These are phyloP conservation scores for Chelonia mydas DNA, from an alignment of 2,797 vertebrate species.

Conservation along the genomic window DNA sequence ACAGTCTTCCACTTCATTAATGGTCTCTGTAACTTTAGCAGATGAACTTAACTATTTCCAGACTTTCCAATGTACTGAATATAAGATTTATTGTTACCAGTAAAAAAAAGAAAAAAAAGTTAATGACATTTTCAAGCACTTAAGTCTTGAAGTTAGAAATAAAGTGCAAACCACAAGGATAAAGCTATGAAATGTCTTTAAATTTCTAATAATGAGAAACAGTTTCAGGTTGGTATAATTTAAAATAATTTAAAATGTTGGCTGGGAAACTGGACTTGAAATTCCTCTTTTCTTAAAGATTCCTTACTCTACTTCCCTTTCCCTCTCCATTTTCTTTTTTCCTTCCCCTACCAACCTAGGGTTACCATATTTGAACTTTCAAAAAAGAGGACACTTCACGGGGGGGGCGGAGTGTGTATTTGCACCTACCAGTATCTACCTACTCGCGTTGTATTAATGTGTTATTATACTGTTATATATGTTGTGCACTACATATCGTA, in stretches of 20 bases:
- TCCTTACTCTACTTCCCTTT: neutral
- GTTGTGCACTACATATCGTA: too few species aligned
- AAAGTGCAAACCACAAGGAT: neutral
- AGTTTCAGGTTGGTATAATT: neutral
- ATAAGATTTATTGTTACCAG: neutral
- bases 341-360: neutral
- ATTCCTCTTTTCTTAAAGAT: neutral
- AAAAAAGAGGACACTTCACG: too few species aligned
- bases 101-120: neutral
- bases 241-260: constrained; percentile 3
- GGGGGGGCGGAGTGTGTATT: too few species aligned
- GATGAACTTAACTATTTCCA: neutral
- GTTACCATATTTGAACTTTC: too few species aligned
- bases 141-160: neutral
- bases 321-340: neutral
- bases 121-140: neutral
- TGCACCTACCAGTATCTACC: too few species aligned
- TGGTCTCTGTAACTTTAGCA: neutral
- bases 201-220: neutral
- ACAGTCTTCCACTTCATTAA: neutral
- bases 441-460: too few species aligned
- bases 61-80: neutral
- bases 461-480: too few species aligned
- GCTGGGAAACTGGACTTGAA: neutral
- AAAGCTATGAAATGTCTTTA: neutral